These are phyloP conservation scores for Podotricha telesiphe DNA, from an alignment of 2,888 invertebrate genomes.

Conservation along the genomic window DNA sequence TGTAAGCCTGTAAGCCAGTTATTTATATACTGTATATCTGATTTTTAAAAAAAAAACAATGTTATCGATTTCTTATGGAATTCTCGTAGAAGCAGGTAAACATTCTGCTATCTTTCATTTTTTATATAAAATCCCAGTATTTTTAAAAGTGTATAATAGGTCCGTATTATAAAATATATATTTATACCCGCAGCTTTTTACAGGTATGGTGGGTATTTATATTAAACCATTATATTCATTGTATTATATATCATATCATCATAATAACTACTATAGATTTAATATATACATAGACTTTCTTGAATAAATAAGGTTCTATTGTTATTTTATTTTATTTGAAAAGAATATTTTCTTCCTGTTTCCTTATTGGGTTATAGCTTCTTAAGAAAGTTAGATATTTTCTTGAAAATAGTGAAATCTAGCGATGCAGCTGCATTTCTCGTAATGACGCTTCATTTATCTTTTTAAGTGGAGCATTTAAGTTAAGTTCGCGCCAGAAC, in stretches of 20 bases:
- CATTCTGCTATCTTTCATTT: too few species aligned
- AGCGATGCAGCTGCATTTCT: slow-evolving; percentile 38
- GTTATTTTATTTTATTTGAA: background rate
- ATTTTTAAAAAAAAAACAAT: too few species aligned
- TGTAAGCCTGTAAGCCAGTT: too few species aligned
- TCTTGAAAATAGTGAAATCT: slow-evolving; percentile 34
- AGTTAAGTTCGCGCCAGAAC: slow-evolving; percentile 41
- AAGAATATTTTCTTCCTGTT: background rate
- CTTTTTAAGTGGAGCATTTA: slow-evolving; percentile 45
- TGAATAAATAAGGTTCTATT: background rate
- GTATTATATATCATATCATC: background rate
- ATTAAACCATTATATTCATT: background rate
- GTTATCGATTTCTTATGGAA: too few species aligned
- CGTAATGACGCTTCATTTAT: slow-evolving; percentile 40
- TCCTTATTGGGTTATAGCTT: background rate
- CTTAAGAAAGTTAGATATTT: slow-evolving; percentile 17
- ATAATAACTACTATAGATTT: background rate
- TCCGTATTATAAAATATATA: too few species aligned
- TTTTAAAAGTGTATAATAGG: too few species aligned
- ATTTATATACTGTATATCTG: too few species aligned
- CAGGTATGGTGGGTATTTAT: too few species aligned
- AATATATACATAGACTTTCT: background rate
- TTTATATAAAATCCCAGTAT: too few species aligned
- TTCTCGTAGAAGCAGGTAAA: too few species aligned
- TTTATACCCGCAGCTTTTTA: too few species aligned